Percentiles rank a stretch among this genome's conserved stretches.
These are phyloP conservation scores for Ametastegia equiseti DNA, from an alignment of 2,888 invertebrate species.

Conservation along the genomic window DNA sequence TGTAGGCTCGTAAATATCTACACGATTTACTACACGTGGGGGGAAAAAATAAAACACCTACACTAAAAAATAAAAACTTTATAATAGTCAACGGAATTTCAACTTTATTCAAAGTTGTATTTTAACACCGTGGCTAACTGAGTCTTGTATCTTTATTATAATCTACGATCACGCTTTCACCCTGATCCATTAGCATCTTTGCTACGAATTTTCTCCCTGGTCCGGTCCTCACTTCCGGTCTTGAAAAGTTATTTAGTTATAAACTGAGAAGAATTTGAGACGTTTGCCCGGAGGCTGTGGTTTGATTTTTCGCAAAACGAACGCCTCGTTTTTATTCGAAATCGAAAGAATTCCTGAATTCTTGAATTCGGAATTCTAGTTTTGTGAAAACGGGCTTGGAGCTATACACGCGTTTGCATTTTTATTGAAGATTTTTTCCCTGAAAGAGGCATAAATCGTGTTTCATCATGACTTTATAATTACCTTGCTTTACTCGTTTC, in stretches of 20 bases:
- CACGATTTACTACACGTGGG: background rate
- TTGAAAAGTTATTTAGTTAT: background rate
- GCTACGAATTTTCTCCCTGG: background rate
- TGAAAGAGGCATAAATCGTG: background rate
- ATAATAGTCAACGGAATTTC: background rate
- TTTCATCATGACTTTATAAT: background rate
- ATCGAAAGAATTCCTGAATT: too few relatives aligned
- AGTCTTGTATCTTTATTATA: background rate
- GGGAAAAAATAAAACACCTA: background rate
- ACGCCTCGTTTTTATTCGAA: too few relatives aligned
- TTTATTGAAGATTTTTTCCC: background rate
- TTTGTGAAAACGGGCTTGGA: background rate
- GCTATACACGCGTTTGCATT: background rate
- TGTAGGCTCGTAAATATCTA: background rate
- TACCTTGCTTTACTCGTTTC: background rate
- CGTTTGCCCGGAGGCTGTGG: too few relatives aligned
- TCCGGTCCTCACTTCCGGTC: background rate
- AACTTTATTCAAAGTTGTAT: background rate
- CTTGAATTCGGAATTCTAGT: background rate
- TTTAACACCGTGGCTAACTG: background rate
- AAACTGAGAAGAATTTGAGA: background rate
- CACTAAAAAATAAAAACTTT: background rate
- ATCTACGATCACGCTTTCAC: slow-evolving; percentile 26
- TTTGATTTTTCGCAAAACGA: too few relatives aligned
- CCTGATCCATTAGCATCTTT: slow-evolving; percentile 11